Conservation (phyloP, 2,888 invertebrate species). For the Brassicogethes aeneus region DNA sequence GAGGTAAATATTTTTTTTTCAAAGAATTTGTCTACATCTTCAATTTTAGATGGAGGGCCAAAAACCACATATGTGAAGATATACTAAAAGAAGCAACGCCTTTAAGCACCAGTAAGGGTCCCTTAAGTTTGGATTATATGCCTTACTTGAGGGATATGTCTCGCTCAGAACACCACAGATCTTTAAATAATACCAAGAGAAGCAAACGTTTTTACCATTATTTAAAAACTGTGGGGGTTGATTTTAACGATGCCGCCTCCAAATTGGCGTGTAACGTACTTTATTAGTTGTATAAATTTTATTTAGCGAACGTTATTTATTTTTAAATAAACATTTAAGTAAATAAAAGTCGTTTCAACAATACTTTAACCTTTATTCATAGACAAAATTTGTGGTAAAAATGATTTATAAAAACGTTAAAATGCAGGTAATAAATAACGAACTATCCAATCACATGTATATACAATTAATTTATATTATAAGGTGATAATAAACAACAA, state of each 20-base stretch:
- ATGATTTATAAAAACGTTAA: neutral
- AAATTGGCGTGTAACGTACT: slow-evolving; percentile 15
- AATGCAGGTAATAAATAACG: neutral
- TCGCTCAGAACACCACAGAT: slow-evolving; percentile 55
- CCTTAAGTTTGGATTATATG: slow-evolving; percentile 59
- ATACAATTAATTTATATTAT: neutral
- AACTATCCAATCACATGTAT: neutral
- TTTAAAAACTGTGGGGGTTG: slow-evolving; percentile 34
- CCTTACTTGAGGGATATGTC: slow-evolving; percentile 60
- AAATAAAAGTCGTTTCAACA: neutral
- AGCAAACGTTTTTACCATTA: slow-evolving; percentile 73
- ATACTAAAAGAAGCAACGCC: slow-evolving; percentile 47
- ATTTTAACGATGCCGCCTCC: slow-evolving; percentile 11
- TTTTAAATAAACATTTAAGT: neutral
- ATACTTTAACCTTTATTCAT: neutral
- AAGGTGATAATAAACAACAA: slow-evolving; percentile 6
- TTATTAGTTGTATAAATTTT: neutral
- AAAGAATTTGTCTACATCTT: neutral
- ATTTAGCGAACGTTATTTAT: neutral
- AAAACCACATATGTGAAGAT: slow-evolving; percentile 33
- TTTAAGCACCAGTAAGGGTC: slow-evolving; percentile 44
- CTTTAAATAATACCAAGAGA: slow-evolving; percentile 51
- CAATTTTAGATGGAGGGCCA: slow-evolving; percentile 42
- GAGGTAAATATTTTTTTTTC: slow-evolving; percentile 23
- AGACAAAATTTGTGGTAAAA: neutral